These are phyloP conservation scores for Augochlora pura DNA, from an alignment of 1,140 invertebrate genomes.

Conservation along the genomic window DNA sequence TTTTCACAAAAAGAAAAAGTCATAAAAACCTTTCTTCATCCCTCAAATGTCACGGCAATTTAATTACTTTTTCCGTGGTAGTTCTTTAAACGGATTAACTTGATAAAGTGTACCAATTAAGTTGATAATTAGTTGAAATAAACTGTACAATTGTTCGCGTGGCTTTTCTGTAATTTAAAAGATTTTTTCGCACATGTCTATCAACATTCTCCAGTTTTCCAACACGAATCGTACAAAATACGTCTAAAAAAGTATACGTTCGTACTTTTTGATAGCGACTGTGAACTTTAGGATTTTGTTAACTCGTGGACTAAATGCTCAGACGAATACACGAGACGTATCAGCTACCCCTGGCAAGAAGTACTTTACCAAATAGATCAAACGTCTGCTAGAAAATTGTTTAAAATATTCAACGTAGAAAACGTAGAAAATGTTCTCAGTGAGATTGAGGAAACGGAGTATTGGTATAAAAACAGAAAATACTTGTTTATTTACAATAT, in stretches of 20 bases:
- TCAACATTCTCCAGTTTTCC: not conserved
- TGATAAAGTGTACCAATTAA: not conserved
- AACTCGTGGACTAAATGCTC: constrained; percentile 23
- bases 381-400: too few relatives aligned
- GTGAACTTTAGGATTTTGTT: not conserved
- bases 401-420: too few relatives aligned
- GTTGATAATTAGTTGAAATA: not conserved
- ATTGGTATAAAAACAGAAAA: not conserved
- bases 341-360: not conserved
- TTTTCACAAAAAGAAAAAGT: constrained; percentile 2
- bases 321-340: not conserved
- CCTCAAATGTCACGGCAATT: not conserved
- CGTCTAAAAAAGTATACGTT: constrained; percentile 20
- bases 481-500: not conserved
- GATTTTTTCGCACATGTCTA: not conserved
- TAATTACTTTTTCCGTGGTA: not conserved
- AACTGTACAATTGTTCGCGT: constrained; percentile 10
- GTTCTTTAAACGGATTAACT: not conserved
- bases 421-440: too few relatives aligned
- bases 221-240: not conserved
- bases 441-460: too few relatives aligned
- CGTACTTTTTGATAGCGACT: constrained; percentile 25
- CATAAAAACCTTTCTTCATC: not conserved
- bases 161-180: not conserved
- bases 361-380: too few relatives aligned